Percentiles rank a stretch among this genome's conserved stretches.
phyloP scores from a whole-genome alignment of 2,888 invertebrate species.

The Lasiommata megera region DNA sequence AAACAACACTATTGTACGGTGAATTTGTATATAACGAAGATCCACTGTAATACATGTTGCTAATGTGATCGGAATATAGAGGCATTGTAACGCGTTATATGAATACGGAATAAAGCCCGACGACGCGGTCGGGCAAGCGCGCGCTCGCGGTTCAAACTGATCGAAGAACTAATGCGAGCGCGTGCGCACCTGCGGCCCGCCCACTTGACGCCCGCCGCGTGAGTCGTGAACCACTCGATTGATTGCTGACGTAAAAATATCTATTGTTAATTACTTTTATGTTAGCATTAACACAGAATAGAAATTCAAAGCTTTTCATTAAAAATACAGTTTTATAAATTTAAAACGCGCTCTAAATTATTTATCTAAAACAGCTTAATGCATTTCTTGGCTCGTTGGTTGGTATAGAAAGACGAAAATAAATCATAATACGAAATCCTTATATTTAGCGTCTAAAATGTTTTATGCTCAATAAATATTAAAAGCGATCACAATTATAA shows the following conservation, averaged over 20 bases:
- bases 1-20: slow-evolving; percentile 67
- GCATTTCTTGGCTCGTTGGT: slow-evolving; percentile 28
- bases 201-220: slow-evolving; percentile 43
- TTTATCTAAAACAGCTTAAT: slow-evolving; percentile 19
- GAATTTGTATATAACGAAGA: slow-evolving; percentile 73
- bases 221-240: slow-evolving; percentile 60
- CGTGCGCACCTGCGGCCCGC: slow-evolving; percentile 43
- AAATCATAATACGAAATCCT: slow-evolving; percentile 27
- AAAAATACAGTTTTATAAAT: not conserved
- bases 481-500: not conserved
- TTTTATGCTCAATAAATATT: not conserved
- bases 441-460: slow-evolving; percentile 25
- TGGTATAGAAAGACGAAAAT: slow-evolving; percentile 26
- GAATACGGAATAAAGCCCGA: slow-evolving; percentile 59
- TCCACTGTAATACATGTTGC: slow-evolving; percentile 80
- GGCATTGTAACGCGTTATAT: slow-evolving; percentile 77
- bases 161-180: slow-evolving; percentile 31
- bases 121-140: slow-evolving; percentile 39
- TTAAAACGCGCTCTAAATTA: not conserved
- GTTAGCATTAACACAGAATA: not conserved
- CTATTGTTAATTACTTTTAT: slow-evolving; percentile 45
- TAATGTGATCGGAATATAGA: slow-evolving; percentile 85
- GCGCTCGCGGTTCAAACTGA: slow-evolving; percentile 38
- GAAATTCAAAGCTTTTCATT: not conserved
- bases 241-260: slow-evolving; percentile 65